These are phyloP conservation scores for Neoitamus cyanurus DNA, from an alignment of 2,888 invertebrate species.

Conservation along the genomic window DNA sequence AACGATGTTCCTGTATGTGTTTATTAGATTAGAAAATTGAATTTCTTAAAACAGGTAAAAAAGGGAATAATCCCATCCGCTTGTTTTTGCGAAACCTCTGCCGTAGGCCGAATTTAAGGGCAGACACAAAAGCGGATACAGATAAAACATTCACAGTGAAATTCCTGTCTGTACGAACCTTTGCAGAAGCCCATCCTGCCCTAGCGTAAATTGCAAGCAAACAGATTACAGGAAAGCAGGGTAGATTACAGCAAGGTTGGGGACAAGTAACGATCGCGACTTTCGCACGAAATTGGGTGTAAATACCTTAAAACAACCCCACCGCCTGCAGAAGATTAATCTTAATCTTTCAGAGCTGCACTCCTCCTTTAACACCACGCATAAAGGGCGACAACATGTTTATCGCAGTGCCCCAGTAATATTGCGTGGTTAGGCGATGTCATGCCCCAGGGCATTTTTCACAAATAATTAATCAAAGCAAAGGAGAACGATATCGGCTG, in stretches of 20 bases:
- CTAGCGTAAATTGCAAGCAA: neutral
- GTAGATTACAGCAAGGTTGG: neutral
- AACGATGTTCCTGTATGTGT: too few species aligned
- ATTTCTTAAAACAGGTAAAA: too few species aligned
- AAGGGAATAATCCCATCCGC: too few species aligned
- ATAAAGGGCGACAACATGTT: neutral
- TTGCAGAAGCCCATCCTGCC: too few species aligned
- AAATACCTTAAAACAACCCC: neutral
- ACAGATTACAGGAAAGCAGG: neutral
- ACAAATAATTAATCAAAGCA: neutral
- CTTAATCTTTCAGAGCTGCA: neutral
- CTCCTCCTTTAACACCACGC: neutral
- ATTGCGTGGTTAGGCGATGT: neutral
- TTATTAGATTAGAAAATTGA: too few species aligned
- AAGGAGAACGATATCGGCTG: neutral
- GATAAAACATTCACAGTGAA: too few species aligned
- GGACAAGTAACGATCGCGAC: neutral
- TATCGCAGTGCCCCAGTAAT: neutral
- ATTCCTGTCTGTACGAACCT: too few species aligned
- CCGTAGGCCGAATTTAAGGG: too few species aligned
- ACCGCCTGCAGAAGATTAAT: neutral
- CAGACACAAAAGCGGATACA: too few species aligned
- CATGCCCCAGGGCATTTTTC: neutral
- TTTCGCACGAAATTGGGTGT: neutral
- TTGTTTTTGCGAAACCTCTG: too few species aligned